These are phyloP conservation scores for Cathartes aura DNA, from an alignment of 2,113 vertebrate species.

Conservation along the genomic window DNA sequence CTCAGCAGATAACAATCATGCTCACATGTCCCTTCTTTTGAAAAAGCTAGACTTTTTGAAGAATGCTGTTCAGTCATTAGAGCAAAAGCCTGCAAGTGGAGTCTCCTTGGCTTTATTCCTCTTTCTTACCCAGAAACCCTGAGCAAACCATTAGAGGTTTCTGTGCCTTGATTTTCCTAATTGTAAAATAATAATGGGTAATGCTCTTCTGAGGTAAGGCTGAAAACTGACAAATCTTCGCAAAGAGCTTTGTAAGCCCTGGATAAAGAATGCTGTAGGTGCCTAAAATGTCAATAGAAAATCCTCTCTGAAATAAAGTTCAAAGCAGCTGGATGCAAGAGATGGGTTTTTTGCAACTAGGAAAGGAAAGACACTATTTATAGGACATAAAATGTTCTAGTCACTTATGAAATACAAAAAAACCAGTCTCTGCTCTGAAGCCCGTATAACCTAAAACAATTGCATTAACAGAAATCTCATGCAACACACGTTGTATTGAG, in stretches of 20 bases:
- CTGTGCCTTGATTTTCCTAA: neutral
- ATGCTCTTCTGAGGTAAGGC: neutral
- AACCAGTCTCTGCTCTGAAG: neutral
- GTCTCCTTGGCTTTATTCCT: neutral
- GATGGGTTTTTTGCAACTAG: neutral
- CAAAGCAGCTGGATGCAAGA: conserved; percentile 12
- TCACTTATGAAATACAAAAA: neutral
- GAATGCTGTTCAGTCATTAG: neutral
- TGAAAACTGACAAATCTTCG: neutral
- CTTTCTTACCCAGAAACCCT: neutral
- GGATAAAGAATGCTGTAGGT: neutral
- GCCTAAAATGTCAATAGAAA: neutral
- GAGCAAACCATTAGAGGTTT: neutral
- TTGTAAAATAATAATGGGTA: neutral
- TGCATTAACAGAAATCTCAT: rapidly evolving
- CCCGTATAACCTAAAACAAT: rapidly evolving
- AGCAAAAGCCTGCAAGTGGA: neutral
- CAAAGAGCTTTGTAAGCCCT: neutral
- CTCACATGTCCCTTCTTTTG: neutral
- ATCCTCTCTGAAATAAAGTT: neutral
- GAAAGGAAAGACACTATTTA: neutral
- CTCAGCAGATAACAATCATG: neutral
- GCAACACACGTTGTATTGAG: rapidly evolving
- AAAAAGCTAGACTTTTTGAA: neutral
- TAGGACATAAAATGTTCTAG: neutral